Percentiles rank a stretch among this genome's conserved stretches.
phyloP scores from a whole-genome alignment of 1,140 invertebrate species.

The Ostrea edulis region DNA sequence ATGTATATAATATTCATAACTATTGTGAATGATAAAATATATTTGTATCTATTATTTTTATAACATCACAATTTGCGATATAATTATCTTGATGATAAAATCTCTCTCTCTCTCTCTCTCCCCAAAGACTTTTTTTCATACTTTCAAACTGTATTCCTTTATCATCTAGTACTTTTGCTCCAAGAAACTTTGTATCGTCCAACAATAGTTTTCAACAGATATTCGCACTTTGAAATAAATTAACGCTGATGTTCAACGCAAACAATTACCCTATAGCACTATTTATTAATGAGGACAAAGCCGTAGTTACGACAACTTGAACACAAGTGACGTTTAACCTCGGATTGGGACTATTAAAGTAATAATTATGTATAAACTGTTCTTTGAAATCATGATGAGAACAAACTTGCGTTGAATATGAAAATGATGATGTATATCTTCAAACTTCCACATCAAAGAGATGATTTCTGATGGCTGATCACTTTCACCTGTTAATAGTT shows the following conservation, averaged over 20 bases:
- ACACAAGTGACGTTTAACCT: background rate
- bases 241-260: background rate
- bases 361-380: background rate
- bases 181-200: background rate
- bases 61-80: too few relatives aligned
- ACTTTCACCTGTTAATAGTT: background rate
- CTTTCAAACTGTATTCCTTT: background rate
- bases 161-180: background rate
- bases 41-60: too few relatives aligned
- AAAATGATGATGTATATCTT: slow-evolving; percentile 8
- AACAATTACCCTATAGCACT: background rate
- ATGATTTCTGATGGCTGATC: background rate
- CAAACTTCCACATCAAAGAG: slow-evolving; percentile 7
- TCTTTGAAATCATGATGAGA: background rate
- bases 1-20: too few relatives aligned
- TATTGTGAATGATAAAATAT: too few relatives aligned
- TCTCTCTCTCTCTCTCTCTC: too few relatives aligned
- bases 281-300: background rate
- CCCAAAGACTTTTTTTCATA: too few relatives aligned
- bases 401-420: background rate
- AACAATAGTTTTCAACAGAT: background rate
- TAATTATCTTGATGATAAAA: too few relatives aligned
- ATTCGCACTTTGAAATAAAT: slow-evolving; percentile 2
- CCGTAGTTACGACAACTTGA: background rate
- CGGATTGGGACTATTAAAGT: background rate